Evolutionary conservation across 2,797 vertebrate species (phyloP).

Genomic region (Picus viridis): DNA sequence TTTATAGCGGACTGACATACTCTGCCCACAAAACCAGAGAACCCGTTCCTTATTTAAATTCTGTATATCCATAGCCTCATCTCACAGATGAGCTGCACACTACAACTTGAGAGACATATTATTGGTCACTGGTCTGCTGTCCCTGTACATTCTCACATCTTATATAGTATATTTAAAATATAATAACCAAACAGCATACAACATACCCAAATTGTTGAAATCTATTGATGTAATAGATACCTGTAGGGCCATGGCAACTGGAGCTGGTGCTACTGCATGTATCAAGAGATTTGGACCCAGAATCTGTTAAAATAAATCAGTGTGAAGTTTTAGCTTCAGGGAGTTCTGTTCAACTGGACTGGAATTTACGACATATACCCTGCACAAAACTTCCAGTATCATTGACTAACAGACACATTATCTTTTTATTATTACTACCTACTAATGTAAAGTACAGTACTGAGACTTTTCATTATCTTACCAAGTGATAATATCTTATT

Average conservation of each 20-base stretch:
- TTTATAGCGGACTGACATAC: background rate
- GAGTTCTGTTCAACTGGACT: background rate
- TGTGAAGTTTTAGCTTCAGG: background rate
- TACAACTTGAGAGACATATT: background rate
- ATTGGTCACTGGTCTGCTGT: background rate
- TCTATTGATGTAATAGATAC: background rate
- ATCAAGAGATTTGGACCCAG: background rate
- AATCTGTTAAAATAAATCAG: background rate
- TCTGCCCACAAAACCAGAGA: background rate
- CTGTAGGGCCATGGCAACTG: background rate
- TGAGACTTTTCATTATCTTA: background rate
- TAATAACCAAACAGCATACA: background rate
- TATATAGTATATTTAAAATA: background rate
- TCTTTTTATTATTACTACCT: background rate
- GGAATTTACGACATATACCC: background rate
- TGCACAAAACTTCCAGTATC: background rate
- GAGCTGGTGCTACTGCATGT: background rate
- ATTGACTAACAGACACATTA: background rate
- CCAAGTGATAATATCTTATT: background rate
- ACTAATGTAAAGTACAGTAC: background rate
- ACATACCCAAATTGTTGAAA: background rate
- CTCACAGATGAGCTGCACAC: background rate
- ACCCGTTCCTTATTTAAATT: background rate
- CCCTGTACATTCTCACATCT: background rate
- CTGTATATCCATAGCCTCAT: background rate